Evolutionary conservation across 2,113 vertebrate species (phyloP).

Genomic region (Podarcis raffonei): DNA sequence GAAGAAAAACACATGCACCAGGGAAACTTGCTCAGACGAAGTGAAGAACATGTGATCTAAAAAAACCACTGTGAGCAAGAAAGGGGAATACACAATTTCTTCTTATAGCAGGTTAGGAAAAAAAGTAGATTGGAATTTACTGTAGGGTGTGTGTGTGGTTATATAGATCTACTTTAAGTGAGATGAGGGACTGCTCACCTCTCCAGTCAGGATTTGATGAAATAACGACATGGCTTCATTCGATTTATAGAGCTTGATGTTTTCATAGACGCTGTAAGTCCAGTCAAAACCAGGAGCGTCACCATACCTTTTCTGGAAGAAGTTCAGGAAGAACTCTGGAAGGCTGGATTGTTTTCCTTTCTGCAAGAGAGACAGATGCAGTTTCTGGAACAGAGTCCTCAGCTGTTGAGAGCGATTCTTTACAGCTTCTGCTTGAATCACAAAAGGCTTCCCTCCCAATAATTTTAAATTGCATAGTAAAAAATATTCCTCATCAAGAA

Average conservation of each 20-base stretch:
- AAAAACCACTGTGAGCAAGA: too few relatives aligned
- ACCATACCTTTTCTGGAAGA: slow-evolving; percentile 70
- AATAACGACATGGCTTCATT: slow-evolving; percentile 74
- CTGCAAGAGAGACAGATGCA: slow-evolving; percentile 32
- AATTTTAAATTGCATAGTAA: neutral
- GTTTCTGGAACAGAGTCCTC: neutral
- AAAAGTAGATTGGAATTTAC: too few relatives aligned
- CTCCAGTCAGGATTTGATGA: slow-evolving; percentile 71
- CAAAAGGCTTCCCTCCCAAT: neutral
- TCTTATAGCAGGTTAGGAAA: too few relatives aligned
- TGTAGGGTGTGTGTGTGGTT: too few relatives aligned
- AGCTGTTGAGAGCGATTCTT: neutral
- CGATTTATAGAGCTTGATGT: slow-evolving; percentile 61
- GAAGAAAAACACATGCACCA: neutral
- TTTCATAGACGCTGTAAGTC: slow-evolving; percentile 77
- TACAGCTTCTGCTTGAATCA: neutral
- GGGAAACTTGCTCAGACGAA: too few relatives aligned
- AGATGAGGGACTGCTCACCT: slow-evolving; percentile 57
- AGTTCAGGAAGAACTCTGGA: slow-evolving; percentile 73
- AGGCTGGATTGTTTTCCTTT: slow-evolving; percentile 59
- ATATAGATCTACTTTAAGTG: neutral
- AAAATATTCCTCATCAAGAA: neutral
- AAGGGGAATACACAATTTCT: too few relatives aligned
- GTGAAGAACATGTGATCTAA: too few relatives aligned
- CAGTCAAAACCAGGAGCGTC: slow-evolving; percentile 68